Evolutionary conservation across 2,888 invertebrate genomes (phyloP).

Genomic region (Agapetus fuscipes): DNA sequence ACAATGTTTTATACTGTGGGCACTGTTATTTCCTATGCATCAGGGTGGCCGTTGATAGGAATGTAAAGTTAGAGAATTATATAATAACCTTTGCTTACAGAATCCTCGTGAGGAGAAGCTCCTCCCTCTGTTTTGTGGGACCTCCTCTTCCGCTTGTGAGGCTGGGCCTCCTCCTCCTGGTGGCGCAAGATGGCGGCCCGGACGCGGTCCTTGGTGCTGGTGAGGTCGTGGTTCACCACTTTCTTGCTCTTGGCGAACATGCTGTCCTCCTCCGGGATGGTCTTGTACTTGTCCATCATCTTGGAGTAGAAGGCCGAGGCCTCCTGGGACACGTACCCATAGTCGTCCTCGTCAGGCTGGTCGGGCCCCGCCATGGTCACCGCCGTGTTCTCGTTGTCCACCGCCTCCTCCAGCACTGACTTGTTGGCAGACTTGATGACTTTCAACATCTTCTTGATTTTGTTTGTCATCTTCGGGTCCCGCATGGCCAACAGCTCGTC

Average conservation of each 20-base stretch:
- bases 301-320: constrained; percentile 73
- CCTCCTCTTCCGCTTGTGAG: constrained; percentile 50
- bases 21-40: too few species aligned
- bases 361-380: constrained; percentile 63
- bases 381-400: constrained; percentile 65
- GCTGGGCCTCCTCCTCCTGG: constrained; percentile 61
- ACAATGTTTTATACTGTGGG: too few species aligned
- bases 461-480: constrained; percentile 62
- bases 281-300: constrained; percentile 75
- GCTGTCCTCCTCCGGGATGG: constrained; percentile 61
- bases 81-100: too few species aligned
- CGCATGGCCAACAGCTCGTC: constrained; percentile 55
- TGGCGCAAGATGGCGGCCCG: constrained; percentile 62
- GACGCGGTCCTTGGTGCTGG: constrained; percentile 62
- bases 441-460: constrained; percentile 72
- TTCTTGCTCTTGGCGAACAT: constrained; percentile 49
- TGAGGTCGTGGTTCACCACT: constrained; percentile 43
- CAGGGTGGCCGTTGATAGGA: too few species aligned
- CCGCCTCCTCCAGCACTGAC: constrained; percentile 73
- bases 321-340: constrained; percentile 80
- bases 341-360: constrained; percentile 85
- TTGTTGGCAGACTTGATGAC: constrained; percentile 85
- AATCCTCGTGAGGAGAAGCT: neutral
- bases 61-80: too few species aligned
- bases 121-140: constrained; percentile 6